Evolutionary conservation across 2,797 vertebrate genomes (phyloP).

Genomic region (Euthynnus affinis): DNA sequence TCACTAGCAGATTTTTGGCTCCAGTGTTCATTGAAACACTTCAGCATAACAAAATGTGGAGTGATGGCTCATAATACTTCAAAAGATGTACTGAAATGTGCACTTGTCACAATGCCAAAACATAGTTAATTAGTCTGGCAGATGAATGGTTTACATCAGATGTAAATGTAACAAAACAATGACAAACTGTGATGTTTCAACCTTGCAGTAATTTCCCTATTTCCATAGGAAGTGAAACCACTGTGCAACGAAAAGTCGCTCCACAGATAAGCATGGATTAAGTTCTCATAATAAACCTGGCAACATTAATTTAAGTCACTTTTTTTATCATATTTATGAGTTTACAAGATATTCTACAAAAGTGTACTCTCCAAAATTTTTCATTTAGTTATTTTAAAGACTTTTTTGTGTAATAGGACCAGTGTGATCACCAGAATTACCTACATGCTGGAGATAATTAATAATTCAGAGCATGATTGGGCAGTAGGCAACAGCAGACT

Average conservation of each 20-base stretch:
- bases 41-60: not conserved
- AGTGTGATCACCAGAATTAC: not conserved
- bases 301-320: not conserved
- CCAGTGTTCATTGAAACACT: not conserved
- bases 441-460: constrained; percentile 17
- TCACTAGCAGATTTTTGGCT: not conserved
- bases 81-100: not conserved
- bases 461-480: constrained; percentile 47
- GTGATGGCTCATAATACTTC: not conserved
- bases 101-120: not conserved
- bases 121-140: not conserved
- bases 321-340: not conserved
- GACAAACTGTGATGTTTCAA: not conserved
- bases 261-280: not conserved
- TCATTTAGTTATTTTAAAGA: not conserved
- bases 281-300: not conserved
- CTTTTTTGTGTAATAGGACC: constrained; percentile 21
- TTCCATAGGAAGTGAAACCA: not conserved
- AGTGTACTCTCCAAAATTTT: not conserved
- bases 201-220: not conserved
- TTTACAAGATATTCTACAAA: not conserved
- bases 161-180: not conserved
- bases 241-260: not conserved
- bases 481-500: constrained; percentile 25
- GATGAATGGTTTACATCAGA: not conserved